These are phyloP conservation scores for Dolichallabes microphthalmus DNA, from an alignment of 2,113 vertebrate species.

Conservation along the genomic window DNA sequence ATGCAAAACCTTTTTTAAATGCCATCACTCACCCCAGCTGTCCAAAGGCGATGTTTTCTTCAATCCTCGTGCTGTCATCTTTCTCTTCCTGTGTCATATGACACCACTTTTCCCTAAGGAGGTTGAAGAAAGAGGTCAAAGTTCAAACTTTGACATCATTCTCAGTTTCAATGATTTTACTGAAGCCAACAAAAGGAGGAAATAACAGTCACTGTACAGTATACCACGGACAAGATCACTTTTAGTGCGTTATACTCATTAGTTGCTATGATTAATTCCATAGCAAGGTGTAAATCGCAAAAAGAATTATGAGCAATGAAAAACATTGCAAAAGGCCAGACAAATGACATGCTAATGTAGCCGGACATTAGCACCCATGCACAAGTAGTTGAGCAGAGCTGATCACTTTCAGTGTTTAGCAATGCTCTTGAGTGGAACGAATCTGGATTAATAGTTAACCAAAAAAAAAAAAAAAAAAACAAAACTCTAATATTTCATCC, in stretches of 20 bases:
- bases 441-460: conserved; percentile 21
- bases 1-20: not conserved
- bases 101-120: conserved; percentile 93
- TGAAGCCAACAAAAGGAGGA: not conserved
- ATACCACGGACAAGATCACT: not conserved
- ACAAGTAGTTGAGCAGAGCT: conserved; percentile 24
- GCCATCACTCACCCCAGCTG: conserved; percentile 84
- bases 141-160: conserved; percentile 36
- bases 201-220: conserved; percentile 3
- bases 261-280: not conserved
- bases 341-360: conserved; percentile 3
- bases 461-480: conserved; percentile 1
- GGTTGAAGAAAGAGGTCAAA: conserved; percentile 41
- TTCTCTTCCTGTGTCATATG: conserved; percentile 95
- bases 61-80: conserved; percentile 87
- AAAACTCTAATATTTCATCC: not conserved
- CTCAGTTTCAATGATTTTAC: not conserved
- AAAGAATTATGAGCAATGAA: conserved; percentile 8
- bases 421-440: not conserved
- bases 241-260: not conserved
- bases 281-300: not conserved
- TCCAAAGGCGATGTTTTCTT: conserved; percentile 96
- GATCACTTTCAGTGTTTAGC: conserved; percentile 3
- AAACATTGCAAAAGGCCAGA: conserved; percentile 16
- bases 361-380: conserved; percentile 38